Base-by-base conservation (phyloP, 2,888 invertebrate species). In the Vanessa cardui region DNA sequence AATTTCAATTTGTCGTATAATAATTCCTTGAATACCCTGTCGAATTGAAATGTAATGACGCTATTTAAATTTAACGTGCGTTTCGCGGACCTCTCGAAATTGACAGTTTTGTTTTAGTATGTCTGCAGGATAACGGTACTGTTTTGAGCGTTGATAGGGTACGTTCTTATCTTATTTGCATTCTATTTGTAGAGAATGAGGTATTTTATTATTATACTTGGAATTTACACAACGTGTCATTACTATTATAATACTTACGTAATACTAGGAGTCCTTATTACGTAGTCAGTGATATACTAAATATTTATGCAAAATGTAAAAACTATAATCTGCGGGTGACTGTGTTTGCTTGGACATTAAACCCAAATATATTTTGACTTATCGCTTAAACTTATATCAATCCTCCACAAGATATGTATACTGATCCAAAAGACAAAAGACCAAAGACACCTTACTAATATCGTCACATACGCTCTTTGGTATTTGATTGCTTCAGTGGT, bases 71-170 rank as follows among this genome's bases (percentile, higher is more conserved):
- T 74, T 75, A 64, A 69, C 67, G 64, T 72, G 63, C 65, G 65
- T 26, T 46, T 64, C 33, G 66, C 56, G 44, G 20, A 66, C 70
- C 73, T 75, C 71, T 70, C 50, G 56, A 71, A 74, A 72, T 75
- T 47, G 72, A 68, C 65, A 33, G 68, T 66, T 70, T 75, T 60
- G 49, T 69, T 33, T 56, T 72, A 72, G 66, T 66, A 66, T 50
- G 61, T 74, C 69, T 74, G 73, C 76, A 78, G 80, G 78, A 78
- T 85, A 85, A 85, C 84, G 83, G 85, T 80, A 75, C 67, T 72
- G 77, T 78, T 74, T 67, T 66, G 72, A 73, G 75, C 79, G 79
- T 78, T 77, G 81, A 79, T 78, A 76, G 75, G 74, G 78, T 76
- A 77, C 76, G 76, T 6, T 76, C 77, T 79, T 79, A 82, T 79